Base-by-base conservation (phyloP, 2,113 vertebrate species). In the Puma concolor region DNA sequence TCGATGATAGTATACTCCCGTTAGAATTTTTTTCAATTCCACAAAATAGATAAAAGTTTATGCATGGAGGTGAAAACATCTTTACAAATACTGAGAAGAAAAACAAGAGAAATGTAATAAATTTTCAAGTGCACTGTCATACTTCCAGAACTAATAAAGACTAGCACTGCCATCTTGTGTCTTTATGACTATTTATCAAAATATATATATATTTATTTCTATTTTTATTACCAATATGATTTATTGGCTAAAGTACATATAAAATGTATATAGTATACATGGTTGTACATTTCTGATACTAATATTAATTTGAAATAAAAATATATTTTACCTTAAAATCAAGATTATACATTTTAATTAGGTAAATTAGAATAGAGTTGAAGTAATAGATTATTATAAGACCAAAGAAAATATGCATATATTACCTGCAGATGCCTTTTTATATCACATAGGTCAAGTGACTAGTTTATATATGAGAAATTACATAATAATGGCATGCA, bases 161-260 rank as follows among this genome's bases (percentile, higher is more conserved):
- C 77, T 97, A 91, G 85, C 82, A 96, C 93, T 98, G 96, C 97
- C 95, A 96, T 93, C 97, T 98, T 98, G 86, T 97, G 96, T 97
- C 69, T 97, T 97, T 64, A 86, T 5, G 2, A 21, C 66, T 94
- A 90, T 87, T 95, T 94, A 97, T 77, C 4, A 66, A 88, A 84
- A 77, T 29, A 27, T 36, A 23, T 69, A 77, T 9, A 48, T 9
- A 17, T 2, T 63, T 69, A 2, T 57, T 95, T 91, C 12, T 81
- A 33, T 84, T 96, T 80, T 79, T 64, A 60, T 38, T 52, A 50
- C 17, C 4, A 60, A 31, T 3, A 66, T 81, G 3, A 52, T 11
- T 91, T 79, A 0, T 41, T 82, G 4, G 77, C 12, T 67, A 85
- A 38, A 85, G 25, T 83, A 44, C 8, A 41, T 54, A 60, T 60